Evolutionary conservation across 2,797 vertebrate genomes (phyloP), one percentile per base, ranked within the genome.

Genomic region (Oryzias sinensis): DNA sequence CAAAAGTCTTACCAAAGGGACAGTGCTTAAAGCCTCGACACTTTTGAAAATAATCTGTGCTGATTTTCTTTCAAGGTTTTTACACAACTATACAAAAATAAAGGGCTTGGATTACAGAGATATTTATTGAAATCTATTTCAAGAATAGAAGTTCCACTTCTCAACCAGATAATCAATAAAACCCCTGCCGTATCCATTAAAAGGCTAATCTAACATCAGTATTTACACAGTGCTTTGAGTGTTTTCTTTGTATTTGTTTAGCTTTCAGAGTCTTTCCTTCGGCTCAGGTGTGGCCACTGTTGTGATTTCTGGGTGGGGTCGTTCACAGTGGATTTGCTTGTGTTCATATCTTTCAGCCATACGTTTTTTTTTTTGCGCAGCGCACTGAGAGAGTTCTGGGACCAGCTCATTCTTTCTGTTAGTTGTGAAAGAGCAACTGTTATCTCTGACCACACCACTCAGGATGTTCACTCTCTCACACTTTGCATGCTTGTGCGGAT

Each of bases 401-500:
- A 80, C 57, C 73, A 69, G 76, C 82, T 77, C 66, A 65, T 59
- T 82, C 51, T 57, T 60, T 46, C 58, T 64, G 45, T 49, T 14
- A 6, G 84, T 86, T 86, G 80, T 84, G 84, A 85, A 67, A 82
- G 80, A 65, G 65, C 56, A 17, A 78, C 55, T 53, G 74, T 85
- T 87, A 89, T 87, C 84, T 80, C 49, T 51, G 46, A 70, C 59
- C 70, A 68, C 81, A 60, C 50, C 72, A 46, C 49, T 55, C 76
- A 75, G 80, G 79, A 85, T 56, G 53, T 54, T 37, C 18, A 15
- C 59, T 66, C 62, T 45, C 68, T 73, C 78, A 77, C 54, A 75
- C 58, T 85, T 89, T 87, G 82, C 84, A 72, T 45, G 0, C 49
- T 11, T 41, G 22, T 14, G 53, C 24, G 29, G 67, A 48, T 44